phyloP scores from a whole-genome alignment of 2,113 vertebrate species.

The Nibea coibor region DNA sequence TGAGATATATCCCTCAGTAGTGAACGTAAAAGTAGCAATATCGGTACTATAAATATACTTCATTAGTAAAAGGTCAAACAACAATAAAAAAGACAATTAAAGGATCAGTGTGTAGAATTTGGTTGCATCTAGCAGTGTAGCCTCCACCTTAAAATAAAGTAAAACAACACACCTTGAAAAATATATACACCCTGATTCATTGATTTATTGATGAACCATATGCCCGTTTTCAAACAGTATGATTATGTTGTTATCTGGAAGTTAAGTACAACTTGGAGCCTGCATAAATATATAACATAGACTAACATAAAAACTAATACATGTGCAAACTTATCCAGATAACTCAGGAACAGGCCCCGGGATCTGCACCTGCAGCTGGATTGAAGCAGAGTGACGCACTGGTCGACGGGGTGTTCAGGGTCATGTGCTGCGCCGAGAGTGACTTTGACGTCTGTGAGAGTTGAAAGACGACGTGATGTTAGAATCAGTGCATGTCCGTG shows the following conservation, averaged over 20 bases:
- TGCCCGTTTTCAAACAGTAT: background rate
- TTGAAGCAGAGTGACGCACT: conserved; percentile 22
- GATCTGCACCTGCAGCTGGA: conserved; percentile 39
- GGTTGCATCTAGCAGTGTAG: too few relatives aligned
- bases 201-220: background rate
- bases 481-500: conserved; percentile 32
- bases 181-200: background rate
- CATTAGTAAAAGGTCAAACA: too few relatives aligned
- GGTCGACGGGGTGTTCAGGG: conserved; percentile 35
- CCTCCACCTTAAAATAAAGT: background rate
- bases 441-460: conserved; percentile 35
- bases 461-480: conserved; percentile 49
- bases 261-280: background rate
- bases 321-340: background rate
- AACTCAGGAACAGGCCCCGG: background rate
- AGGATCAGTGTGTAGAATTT: too few relatives aligned
- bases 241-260: background rate
- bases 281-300: background rate
- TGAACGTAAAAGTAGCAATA: too few relatives aligned
- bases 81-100: too few relatives aligned
- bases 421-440: conserved; percentile 20
- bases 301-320: background rate
- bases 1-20: background rate
- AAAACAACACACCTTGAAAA: background rate
- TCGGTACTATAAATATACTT: too few relatives aligned